Evolutionary conservation across 2,888 invertebrate genomes (phyloP), one percentile per base, ranked within the genome.

Genomic region (Idaea biselata): DNA sequence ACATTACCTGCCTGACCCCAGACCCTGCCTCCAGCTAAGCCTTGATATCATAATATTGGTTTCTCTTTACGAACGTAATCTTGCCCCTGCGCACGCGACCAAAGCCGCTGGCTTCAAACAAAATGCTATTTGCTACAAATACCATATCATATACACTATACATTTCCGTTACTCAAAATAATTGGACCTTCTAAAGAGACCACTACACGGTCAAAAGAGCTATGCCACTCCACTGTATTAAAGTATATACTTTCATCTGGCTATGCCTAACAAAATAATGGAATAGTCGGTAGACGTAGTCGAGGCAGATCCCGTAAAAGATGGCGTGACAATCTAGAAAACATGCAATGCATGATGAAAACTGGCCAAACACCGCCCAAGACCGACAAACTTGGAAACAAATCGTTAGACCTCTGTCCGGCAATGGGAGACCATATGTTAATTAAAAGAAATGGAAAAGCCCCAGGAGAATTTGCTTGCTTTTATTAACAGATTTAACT

Each of bases 131-230:
- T 44, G 44, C 44, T 44, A 11, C 44, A 44, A 44, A 44, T 44
- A 14, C 44, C 44, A 44, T 44, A 44, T 44, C 44, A 44, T 44
- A 44, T 44, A 8, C 44, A 44, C 44, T 44, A 44, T 8, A 44
- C 44, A 56, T 7, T 17, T 17, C 56, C 56, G 56, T 56, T 56
- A 56, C 17, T 56, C 56, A 56, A 56, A 56, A 56, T 56, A 56
- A 56, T 56, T 56, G 56, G 17, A 56, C 44, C 4, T 56, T 18
- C 8, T 56, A 56, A 55, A 55, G 18, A 18, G 14, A 14, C 11
- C 16, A 17, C 16, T 7, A 56, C 44, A 44, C 44, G 44, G 14
- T 44, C 44, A 44, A 44, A 8, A 7, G 44, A 14, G 8, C 14
- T 11, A 44, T 1, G 44, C 44, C 44, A 44, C 11, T 44, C 11